Conservation (phyloP, 2,888 invertebrate genomes). For the Thera obeliscata region DNA sequence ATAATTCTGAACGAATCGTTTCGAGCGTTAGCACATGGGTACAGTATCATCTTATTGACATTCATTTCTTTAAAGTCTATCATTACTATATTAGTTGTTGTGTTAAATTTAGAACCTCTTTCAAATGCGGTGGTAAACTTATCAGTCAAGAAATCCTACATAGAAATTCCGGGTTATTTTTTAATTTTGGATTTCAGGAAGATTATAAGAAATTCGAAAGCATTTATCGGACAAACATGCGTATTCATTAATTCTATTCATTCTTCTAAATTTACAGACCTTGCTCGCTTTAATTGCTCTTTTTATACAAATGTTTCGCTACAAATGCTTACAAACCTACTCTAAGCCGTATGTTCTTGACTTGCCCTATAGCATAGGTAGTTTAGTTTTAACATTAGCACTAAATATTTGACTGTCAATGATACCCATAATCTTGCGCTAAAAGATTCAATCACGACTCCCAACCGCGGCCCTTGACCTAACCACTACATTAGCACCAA, state of each 20-base stretch:
- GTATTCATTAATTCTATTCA: too few relatives aligned
- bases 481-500: slow-evolving; percentile 30
- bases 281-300: too few relatives aligned
- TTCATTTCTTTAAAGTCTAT: background rate
- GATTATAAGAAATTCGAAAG: too few relatives aligned
- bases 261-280: too few relatives aligned
- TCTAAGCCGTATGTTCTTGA: background rate
- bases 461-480: slow-evolving; percentile 10
- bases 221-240: too few relatives aligned
- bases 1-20: slow-evolving; percentile 46
- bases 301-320: background rate
- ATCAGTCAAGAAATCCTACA: too few relatives aligned
- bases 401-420: slow-evolving; percentile 18
- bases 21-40: slow-evolving; percentile 37
- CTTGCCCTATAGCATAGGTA: slow-evolving; percentile 4
- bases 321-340: background rate
- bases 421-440: slow-evolving; percentile 33
- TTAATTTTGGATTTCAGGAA: too few relatives aligned
- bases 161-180: too few relatives aligned
- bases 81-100: too few relatives aligned
- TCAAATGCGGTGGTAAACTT: too few relatives aligned
- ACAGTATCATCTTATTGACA: slow-evolving; percentile 6
- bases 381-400: slow-evolving; percentile 16
- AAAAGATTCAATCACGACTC: slow-evolving; percentile 37
- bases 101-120: too few relatives aligned